phyloP scores from a whole-genome alignment of 2,113 vertebrate species.

The Callipepla californica region DNA sequence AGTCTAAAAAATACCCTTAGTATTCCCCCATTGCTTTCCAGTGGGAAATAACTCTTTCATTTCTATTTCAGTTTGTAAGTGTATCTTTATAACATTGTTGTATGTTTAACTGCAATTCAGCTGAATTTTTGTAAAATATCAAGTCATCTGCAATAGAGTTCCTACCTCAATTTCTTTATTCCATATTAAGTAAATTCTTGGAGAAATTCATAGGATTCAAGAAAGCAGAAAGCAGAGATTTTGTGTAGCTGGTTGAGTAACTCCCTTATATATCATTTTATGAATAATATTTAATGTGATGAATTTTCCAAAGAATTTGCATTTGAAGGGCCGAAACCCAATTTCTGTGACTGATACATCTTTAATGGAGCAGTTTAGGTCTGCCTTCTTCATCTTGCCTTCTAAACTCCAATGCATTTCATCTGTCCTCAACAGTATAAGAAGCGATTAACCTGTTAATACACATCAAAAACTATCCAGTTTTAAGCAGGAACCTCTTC shows the following conservation, averaged over 20 bases:
- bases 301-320: neutral
- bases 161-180: neutral
- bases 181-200: neutral
- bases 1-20: neutral
- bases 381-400: neutral
- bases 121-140: neutral
- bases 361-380: slow-evolving; percentile 1
- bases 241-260: neutral
- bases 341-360: neutral
- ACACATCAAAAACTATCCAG: neutral
- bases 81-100: neutral
- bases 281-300: neutral
- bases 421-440: neutral
- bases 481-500: neutral
- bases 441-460: neutral
- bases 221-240: neutral
- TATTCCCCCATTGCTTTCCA: neutral
- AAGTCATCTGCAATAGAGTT: fast-evolving
- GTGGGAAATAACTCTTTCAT: neutral
- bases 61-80: neutral
- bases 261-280: neutral
- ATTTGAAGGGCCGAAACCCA: neutral
- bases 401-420: neutral
- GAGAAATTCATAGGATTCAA: neutral
- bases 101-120: fast-evolving